Conservation (phyloP, 2,113 vertebrate genomes). For the Rhabdomys dilectus region DNA sequence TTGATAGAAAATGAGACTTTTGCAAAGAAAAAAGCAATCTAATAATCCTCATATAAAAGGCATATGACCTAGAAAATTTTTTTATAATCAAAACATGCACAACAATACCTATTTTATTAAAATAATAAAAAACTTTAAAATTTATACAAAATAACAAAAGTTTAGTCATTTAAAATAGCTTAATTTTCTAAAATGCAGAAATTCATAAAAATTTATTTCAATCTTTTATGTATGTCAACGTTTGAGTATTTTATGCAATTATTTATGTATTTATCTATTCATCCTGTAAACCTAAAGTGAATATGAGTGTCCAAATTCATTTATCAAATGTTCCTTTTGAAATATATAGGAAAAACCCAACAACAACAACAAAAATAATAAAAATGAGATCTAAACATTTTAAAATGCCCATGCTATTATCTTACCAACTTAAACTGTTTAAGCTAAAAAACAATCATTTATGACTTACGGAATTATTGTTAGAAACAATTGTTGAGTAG, state of each 20-base stretch:
- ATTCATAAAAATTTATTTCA: neutral
- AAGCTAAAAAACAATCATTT: neutral
- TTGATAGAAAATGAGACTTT: neutral
- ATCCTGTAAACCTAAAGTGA: neutral
- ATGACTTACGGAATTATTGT: neutral
- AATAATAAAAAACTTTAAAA: neutral
- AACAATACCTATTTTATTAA: neutral
- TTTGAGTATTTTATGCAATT: neutral
- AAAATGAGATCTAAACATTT: neutral
- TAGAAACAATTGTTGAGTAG: neutral
- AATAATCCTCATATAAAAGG: neutral
- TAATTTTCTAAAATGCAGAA: neutral
- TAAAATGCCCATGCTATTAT: neutral
- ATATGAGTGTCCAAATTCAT: neutral
- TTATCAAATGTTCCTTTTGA: slow-evolving; percentile 55
- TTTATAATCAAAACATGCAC: neutral
- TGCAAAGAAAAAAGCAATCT: neutral
- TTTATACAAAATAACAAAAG: neutral
- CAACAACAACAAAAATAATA: neutral
- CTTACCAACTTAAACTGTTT: neutral
- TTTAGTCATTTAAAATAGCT: neutral
- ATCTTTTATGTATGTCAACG: neutral
- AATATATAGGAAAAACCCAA: slow-evolving; percentile 52
- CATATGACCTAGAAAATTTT: neutral
- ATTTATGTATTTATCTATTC: neutral